phyloP scores from a whole-genome alignment of 2,113 vertebrate genomes.

The Phyllostomus hastatus region DNA sequence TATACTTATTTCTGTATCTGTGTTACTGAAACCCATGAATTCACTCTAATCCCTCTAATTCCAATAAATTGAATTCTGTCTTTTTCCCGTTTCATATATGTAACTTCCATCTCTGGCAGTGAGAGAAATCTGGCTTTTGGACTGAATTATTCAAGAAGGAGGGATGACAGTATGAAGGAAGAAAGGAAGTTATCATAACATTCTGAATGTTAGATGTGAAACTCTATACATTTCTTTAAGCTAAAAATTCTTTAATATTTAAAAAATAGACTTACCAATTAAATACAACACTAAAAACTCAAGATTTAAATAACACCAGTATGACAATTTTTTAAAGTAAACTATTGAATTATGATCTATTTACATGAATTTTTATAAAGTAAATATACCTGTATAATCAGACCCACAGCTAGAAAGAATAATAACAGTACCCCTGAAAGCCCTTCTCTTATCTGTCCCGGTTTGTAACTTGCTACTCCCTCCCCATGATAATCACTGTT shows the following conservation, averaged over 20 bases:
- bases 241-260: neutral
- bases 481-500: neutral
- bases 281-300: neutral
- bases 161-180: neutral
- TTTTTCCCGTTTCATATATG: neutral
- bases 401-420: neutral
- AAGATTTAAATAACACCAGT: neutral
- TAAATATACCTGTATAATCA: neutral
- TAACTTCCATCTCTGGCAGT: neutral
- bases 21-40: neutral
- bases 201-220: neutral
- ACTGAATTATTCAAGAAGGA: neutral
- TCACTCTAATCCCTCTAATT: neutral
- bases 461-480: neutral
- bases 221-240: neutral
- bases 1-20: neutral
- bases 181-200: neutral
- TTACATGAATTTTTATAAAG: neutral
- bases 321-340: neutral
- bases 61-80: neutral
- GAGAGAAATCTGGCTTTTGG: neutral
- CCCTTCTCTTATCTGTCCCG: neutral
- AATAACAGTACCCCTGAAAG: neutral
- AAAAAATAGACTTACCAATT: neutral
- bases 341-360: neutral